Percentiles rank a stretch among this genome's conserved stretches.
Conservation (phyloP, 2,888 invertebrate species). For the Amblyjoppa proteus region DNA sequence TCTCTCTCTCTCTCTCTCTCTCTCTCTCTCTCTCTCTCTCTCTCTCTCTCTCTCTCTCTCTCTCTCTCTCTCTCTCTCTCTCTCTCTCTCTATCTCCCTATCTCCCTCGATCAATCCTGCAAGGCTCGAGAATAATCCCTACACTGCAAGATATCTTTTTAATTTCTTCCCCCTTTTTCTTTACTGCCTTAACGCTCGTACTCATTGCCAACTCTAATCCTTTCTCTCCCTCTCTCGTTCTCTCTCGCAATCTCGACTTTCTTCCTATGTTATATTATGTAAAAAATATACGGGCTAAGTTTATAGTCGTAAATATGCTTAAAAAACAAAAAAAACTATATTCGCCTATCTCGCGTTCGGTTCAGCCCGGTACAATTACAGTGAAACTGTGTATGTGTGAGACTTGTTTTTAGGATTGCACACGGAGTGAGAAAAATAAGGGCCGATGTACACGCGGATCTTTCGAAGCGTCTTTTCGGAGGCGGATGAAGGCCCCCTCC, state of each 20-base stretch:
- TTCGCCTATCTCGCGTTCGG: not conserved
- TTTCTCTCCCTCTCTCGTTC: slow-evolving; percentile 24
- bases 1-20: not conserved
- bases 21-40: not conserved
- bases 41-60: not conserved
- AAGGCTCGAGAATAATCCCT: slow-evolving; percentile 72
- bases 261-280: slow-evolving; percentile 77
- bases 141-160: slow-evolving; percentile 14
- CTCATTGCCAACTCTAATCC: slow-evolving; percentile 42
- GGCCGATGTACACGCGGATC: slow-evolving; percentile 10
- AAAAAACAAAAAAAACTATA: slow-evolving; percentile 75
- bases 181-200: slow-evolving; percentile 57
- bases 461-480: not conserved
- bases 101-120: slow-evolving; percentile 59
- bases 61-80: too few relatives aligned
- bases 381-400: slow-evolving; percentile 16
- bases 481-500: too few relatives aligned
- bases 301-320: slow-evolving; percentile 81
- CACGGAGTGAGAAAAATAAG: slow-evolving; percentile 14
- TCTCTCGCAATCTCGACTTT: slow-evolving; percentile 17
- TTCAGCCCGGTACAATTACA: slow-evolving; percentile 5
- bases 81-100: not conserved
- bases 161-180: slow-evolving; percentile 31
- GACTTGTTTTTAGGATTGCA: slow-evolving; percentile 27
- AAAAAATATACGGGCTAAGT: slow-evolving; percentile 83